Percentiles rank a stretch among this genome's conserved stretches.
phyloP scores from a whole-genome alignment of 2,888 invertebrate species.

The Archips crataeganus region DNA sequence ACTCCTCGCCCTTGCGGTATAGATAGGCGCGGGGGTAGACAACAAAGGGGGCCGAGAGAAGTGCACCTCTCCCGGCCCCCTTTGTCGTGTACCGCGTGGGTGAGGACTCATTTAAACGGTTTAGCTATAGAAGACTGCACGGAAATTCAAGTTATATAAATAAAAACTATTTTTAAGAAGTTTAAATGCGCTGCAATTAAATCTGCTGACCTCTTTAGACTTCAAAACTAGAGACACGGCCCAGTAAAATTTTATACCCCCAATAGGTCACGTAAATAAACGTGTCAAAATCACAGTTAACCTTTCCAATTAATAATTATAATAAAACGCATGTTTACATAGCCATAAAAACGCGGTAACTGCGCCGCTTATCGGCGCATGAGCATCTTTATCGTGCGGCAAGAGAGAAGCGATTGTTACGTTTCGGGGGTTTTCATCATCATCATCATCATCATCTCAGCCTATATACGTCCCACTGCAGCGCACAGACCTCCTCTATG shows the following conservation, averaged over 20 bases:
- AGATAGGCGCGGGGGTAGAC: no score
- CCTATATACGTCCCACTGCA: no score
- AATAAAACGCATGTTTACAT: constrained; percentile 62
- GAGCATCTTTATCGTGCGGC: constrained; percentile 21
- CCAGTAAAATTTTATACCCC: constrained; percentile 15
- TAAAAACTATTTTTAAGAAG: no score
- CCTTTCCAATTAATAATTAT: constrained; percentile 55
- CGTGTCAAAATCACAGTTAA: constrained; percentile 46
- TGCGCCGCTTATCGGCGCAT: constrained; percentile 26
- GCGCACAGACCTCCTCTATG: no score
- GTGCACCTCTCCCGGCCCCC: no score
- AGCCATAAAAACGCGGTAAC: constrained; percentile 45
- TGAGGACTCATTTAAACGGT: no score
- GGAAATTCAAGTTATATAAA: no score
- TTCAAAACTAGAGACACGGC: background rate
- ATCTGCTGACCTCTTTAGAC: background rate
- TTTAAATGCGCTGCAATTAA: background rate
- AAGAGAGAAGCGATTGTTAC: constrained; percentile 3
- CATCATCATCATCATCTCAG: no score
- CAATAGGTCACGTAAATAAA: constrained; percentile 35
- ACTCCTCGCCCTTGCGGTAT: no score
- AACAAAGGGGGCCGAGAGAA: no score
- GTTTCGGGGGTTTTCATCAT: constrained; percentile 47
- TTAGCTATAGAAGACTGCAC: no score
- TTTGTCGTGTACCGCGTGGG: no score